Evolutionary conservation across 1,140 invertebrate species (phyloP).

Genomic region (Conus ventricosus): DNA sequence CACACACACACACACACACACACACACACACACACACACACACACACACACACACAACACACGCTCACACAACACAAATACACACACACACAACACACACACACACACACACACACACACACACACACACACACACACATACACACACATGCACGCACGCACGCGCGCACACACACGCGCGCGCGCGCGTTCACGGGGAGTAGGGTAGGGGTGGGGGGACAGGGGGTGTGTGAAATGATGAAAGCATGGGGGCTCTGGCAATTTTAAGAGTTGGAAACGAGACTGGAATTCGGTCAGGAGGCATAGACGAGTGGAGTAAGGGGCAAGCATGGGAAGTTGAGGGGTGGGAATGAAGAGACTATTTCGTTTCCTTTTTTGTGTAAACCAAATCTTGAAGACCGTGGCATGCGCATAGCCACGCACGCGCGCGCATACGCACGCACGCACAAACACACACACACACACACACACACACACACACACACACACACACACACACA

Average conservation of each 20-base stretch:
- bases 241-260: too few species aligned
- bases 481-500: constrained; percentile 16
- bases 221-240: too few species aligned
- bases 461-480: neutral
- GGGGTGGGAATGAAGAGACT: too few species aligned
- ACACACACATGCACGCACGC: neutral
- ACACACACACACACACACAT: neutral
- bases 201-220: too few species aligned
- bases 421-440: neutral
- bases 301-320: too few species aligned
- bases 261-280: too few species aligned
- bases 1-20: neutral
- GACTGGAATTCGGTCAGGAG: too few species aligned
- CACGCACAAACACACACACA: neutral
- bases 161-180: neutral
- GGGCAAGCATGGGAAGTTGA: too few species aligned
- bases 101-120: neutral
- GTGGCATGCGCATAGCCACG: neutral
- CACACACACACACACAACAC: constrained; percentile 12
- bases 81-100: neutral
- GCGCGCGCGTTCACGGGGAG: neutral
- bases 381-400: too few species aligned
- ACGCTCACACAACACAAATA: neutral
- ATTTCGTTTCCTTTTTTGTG: too few species aligned
- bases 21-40: constrained; percentile 12